A percentile compares a stretch with the other conserved stretches of the same genome.
Evolutionary conservation across 2,113 vertebrate species (phyloP).

Genomic region (Aldabrachelys gigantea): DNA sequence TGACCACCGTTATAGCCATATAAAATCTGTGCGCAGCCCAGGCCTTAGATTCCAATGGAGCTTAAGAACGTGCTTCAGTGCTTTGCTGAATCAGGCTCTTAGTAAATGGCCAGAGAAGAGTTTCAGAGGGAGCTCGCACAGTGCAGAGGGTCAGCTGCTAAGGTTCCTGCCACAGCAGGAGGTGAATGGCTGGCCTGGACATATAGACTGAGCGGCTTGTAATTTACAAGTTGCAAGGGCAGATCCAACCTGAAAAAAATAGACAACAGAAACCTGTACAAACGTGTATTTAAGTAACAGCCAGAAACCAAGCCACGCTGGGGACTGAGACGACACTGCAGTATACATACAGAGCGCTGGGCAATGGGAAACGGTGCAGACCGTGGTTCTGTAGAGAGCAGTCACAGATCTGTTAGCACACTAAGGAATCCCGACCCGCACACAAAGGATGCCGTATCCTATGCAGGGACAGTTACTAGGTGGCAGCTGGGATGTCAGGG

Average conservation of each 20-base stretch:
- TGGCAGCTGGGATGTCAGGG: background rate
- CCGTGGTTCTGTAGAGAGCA: background rate
- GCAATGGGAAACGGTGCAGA: background rate
- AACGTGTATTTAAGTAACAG: background rate
- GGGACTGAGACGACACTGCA: background rate
- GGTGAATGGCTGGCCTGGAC: background rate
- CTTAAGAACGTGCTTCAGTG: background rate
- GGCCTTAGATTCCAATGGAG: background rate
- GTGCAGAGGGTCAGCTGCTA: background rate
- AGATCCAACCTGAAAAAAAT: too few species aligned
- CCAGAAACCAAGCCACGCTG: background rate
- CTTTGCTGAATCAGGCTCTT: background rate
- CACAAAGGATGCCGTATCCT: background rate
- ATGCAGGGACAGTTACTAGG: background rate
- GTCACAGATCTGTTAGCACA: background rate
- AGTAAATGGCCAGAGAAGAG: background rate
- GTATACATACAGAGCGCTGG: background rate
- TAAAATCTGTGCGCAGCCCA: background rate
- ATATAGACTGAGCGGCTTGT: background rate
- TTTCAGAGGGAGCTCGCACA: background rate
- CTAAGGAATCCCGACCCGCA: background rate
- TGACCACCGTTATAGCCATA: accelerated
- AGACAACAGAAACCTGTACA: too few species aligned
- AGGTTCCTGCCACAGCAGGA: background rate
- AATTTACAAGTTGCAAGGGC: too few species aligned